Conservation (phyloP, 2,113 vertebrate genomes). For the Lontra canadensis region DNA sequence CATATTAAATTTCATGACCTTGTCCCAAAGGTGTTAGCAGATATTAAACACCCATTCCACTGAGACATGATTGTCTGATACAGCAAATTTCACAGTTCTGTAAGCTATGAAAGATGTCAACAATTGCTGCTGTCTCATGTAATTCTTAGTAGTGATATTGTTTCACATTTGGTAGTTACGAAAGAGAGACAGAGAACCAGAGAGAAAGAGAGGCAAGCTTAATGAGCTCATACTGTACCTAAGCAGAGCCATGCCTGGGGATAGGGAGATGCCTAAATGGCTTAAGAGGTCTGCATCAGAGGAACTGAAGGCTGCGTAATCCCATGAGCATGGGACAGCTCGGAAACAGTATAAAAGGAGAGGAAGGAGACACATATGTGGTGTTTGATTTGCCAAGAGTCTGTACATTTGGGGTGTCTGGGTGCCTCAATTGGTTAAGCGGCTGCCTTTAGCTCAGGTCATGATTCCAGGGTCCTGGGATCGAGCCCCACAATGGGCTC, state of each 20-base stretch:
- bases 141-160: neutral
- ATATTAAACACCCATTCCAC: neutral
- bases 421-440: no score
- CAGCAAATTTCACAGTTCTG: neutral
- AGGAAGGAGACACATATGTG: neutral
- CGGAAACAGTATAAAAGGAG: neutral
- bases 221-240: neutral
- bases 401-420: neutral
- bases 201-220: neutral
- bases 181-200: neutral
- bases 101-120: neutral
- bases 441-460: no score
- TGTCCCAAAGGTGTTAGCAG: neutral
- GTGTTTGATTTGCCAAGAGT: neutral
- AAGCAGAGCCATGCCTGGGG: neutral
- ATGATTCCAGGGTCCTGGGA: no score
- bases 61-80: neutral
- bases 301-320: neutral
- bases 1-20: slow-evolving; percentile 10
- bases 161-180: neutral
- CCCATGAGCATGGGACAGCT: neutral
- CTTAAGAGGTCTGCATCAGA: neutral
- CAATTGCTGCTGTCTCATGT: neutral
- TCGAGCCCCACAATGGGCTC: no score
- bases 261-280: neutral